phyloP scores from a whole-genome alignment of 1,140 invertebrate species.

The Frieseomelitta varia region DNA sequence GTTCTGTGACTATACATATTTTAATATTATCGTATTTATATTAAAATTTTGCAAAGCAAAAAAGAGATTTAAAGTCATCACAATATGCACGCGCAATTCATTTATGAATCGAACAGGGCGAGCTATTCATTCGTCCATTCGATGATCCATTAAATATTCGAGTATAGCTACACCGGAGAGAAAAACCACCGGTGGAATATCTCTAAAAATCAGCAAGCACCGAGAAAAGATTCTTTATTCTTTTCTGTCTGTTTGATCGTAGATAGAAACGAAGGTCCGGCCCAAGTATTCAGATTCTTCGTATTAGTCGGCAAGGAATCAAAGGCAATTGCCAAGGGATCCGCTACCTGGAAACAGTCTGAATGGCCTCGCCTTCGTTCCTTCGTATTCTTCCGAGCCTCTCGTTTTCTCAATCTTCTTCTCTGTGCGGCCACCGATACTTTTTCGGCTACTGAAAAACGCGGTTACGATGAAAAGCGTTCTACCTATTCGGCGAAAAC shows the following conservation, averaged over 20 bases:
- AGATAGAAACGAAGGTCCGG: constrained; percentile 16
- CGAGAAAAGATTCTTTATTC: constrained; percentile 12
- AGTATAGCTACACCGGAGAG: no score
- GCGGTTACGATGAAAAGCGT: constrained; percentile 58
- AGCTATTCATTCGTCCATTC: not conserved
- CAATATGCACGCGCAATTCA: not conserved
- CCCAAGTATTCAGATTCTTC: constrained; percentile 57
- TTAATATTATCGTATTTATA: no score
- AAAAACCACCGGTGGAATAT: not conserved
- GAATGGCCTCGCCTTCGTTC: constrained; percentile 48
- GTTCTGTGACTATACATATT: no score
- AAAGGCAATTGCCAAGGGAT: constrained; percentile 65
- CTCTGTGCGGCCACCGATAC: constrained; percentile 11
- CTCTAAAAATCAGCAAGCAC: constrained; percentile 5
- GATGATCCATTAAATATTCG: not conserved
- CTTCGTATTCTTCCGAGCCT: not conserved
- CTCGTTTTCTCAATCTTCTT: constrained; percentile 23
- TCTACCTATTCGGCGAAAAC: constrained; percentile 14
- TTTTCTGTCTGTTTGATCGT: not conserved
- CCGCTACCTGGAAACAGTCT: constrained; percentile 38
- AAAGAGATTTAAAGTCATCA: no score
- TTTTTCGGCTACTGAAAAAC: constrained; percentile 44
- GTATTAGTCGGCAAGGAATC: constrained; percentile 64
- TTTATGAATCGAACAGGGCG: not conserved
- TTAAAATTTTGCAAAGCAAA: no score